Conservation (phyloP, 2,888 invertebrate genomes). For the Eristalis pertinax region DNA sequence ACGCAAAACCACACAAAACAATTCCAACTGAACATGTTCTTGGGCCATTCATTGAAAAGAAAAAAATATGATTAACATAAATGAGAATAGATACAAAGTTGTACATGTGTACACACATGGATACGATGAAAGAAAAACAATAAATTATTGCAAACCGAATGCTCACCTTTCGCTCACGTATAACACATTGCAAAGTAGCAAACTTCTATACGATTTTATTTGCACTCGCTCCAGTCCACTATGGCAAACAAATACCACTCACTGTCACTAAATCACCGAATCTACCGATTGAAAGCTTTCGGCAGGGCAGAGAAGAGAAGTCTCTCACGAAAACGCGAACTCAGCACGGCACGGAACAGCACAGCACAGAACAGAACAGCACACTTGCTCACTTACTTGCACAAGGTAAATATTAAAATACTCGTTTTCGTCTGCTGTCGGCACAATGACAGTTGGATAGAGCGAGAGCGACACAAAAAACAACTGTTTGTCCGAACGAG, state of each 20-base stretch:
- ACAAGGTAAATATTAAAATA: constrained; percentile 72
- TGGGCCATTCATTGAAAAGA: constrained; percentile 37
- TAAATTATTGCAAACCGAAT: constrained; percentile 35
- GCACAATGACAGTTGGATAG: constrained; percentile 65
- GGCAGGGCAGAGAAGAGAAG: constrained; percentile 13
- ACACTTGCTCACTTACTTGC: constrained; percentile 69
- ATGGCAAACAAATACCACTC: neutral
- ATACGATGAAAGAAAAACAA: constrained; percentile 39
- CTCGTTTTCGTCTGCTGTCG: constrained; percentile 68
- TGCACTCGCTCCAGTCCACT: constrained; percentile 37
- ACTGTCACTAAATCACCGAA: constrained; percentile 1
- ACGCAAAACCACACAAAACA: constrained; percentile 9
- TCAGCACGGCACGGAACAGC: constrained; percentile 18
- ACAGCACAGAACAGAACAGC: constrained; percentile 39
- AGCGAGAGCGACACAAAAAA: constrained; percentile 55
- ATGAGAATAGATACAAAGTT: neutral
- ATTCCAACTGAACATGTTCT: constrained; percentile 31
- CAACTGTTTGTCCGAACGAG: constrained; percentile 53
- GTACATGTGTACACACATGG: neutral
- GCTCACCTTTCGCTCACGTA: constrained; percentile 66
- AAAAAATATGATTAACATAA: constrained; percentile 32
- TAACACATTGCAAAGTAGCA: constrained; percentile 55
- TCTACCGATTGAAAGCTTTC: constrained; percentile 55
- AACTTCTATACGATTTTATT: constrained; percentile 55
- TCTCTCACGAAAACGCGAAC: constrained; percentile 45